Evolutionary conservation across 2,113 vertebrate species (phyloP).

Genomic region (Tetrax tetrax): DNA sequence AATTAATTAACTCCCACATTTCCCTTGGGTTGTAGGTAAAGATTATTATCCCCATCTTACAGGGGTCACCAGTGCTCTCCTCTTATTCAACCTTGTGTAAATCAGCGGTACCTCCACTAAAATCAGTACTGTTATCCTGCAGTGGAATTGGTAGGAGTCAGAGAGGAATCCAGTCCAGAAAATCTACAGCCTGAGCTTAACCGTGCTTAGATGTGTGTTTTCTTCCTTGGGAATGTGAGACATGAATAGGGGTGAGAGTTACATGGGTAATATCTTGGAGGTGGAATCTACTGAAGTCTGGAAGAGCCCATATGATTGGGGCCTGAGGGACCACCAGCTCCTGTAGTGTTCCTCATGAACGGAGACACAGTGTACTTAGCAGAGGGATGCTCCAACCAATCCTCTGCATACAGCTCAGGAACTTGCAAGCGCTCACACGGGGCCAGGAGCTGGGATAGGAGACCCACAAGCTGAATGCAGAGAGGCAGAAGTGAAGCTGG

Average conservation of each 20-base stretch:
- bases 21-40: conserved; percentile 39
- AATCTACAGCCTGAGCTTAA: background rate
- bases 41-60: conserved; percentile 43
- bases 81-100: conserved; percentile 45
- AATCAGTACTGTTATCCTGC: conserved; percentile 27
- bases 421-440: background rate
- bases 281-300: background rate
- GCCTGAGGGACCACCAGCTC: background rate
- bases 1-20: conserved; percentile 61
- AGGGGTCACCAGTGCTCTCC: conserved; percentile 13
- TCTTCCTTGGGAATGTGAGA: background rate
- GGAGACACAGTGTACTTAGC: background rate
- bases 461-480: background rate
- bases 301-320: rapidly evolving
- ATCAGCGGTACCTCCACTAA: conserved; percentile 39
- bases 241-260: background rate
- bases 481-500: background rate
- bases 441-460: background rate
- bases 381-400: background rate
- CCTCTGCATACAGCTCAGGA: background rate
- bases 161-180: background rate
- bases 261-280: background rate
- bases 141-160: background rate
- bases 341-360: background rate
- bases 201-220: background rate